phyloP scores from a whole-genome alignment of 2,797 vertebrate genomes.

The Ptychobarbus kaznakovi region DNA sequence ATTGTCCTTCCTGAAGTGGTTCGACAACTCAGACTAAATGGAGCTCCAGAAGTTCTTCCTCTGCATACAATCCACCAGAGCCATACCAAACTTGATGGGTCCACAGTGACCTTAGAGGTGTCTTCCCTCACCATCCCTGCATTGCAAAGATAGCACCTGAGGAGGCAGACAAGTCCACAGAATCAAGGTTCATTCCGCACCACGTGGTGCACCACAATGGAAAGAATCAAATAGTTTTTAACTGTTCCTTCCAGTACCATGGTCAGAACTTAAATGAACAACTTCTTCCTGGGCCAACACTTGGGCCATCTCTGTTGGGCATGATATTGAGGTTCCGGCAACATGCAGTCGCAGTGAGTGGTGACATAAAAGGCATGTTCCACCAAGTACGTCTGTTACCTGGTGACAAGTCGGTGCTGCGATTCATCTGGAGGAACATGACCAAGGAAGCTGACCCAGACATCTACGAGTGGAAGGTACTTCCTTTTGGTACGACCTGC shows the following conservation, averaged over 20 bases:
- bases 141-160: background rate
- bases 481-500: background rate
- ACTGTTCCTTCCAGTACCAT: background rate
- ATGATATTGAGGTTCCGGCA: background rate
- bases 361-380: background rate
- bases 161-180: background rate
- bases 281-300: no score
- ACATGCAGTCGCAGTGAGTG: background rate
- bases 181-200: background rate
- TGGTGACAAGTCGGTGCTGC: background rate
- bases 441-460: background rate
- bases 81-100: conserved; percentile 20
- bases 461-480: background rate
- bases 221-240: background rate
- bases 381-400: background rate
- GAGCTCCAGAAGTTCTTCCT: conserved; percentile 4
- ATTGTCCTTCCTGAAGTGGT: conserved; percentile 6
- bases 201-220: background rate
- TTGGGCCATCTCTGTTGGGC: background rate
- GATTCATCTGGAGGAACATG: background rate
- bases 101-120: conserved; percentile 7
- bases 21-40: background rate
- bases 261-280: background rate
- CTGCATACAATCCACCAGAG: conserved; percentile 42
- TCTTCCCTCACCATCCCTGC: background rate